Conservation (phyloP, 2,888 invertebrate genomes). For the Cephus pulcher region DNA sequence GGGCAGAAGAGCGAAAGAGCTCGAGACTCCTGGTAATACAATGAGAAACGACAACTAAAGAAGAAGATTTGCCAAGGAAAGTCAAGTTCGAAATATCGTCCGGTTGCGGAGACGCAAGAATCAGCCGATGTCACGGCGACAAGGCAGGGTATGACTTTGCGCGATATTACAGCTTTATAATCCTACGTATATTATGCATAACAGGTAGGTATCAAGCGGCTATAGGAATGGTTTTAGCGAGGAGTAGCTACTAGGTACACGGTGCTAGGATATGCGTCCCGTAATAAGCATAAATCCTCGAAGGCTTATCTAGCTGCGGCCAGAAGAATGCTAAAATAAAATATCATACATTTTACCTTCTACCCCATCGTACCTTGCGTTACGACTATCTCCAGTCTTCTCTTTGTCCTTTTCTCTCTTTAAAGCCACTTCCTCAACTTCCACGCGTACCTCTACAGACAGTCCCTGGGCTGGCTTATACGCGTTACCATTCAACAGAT, state of each 20-base stretch:
- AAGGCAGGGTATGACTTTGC: not conserved
- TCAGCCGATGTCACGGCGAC: not conserved
- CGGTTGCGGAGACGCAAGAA: not conserved
- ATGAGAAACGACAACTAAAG: not conserved
- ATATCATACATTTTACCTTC: constrained; percentile 63
- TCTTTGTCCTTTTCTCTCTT: not conserved
- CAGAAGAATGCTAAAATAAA: constrained; percentile 66
- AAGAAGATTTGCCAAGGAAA: not conserved
- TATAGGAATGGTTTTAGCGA: constrained; percentile 51
- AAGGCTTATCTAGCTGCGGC: constrained; percentile 64
- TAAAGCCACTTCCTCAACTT: not conserved
- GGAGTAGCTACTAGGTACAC: constrained; percentile 32
- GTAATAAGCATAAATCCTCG: constrained; percentile 66
- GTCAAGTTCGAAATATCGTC: not conserved
- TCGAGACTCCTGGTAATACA: not conserved
- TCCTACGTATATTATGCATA: constrained; percentile 6
- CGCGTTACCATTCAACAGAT: not conserved
- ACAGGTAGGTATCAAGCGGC: constrained; percentile 27
- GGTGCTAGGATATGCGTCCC: constrained; percentile 34
- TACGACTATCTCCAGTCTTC: not conserved
- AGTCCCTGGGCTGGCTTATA: not conserved
- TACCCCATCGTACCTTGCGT: constrained; percentile 40
- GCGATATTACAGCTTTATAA: constrained; percentile 6
- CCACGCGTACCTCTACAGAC: not conserved
- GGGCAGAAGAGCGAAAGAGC: not conserved